Percentiles rank a stretch among this genome's conserved stretches.
Conservation (phyloP, 2,888 invertebrate genomes). For the Nomada fucata region DNA sequence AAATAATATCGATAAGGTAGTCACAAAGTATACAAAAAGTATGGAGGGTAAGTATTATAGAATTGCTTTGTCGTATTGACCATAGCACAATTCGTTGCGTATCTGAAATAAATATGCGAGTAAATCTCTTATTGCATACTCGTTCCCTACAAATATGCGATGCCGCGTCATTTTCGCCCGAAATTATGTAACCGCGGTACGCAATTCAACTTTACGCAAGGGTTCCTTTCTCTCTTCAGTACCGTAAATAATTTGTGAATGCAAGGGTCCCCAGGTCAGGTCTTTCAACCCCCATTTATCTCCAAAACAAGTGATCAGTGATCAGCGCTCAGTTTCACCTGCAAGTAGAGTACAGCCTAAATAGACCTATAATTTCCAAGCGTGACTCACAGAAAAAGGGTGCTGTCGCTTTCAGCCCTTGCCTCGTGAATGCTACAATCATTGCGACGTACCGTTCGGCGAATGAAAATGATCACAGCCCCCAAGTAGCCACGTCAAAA, state of each 20-base stretch:
- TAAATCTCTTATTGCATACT: too few species aligned
- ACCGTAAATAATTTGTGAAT: neutral
- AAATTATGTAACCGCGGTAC: too few species aligned
- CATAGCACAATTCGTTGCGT: too few species aligned
- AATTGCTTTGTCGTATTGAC: too few species aligned
- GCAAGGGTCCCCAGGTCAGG: neutral
- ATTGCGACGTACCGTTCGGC: neutral
- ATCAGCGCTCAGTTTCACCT: constrained; percentile 3
- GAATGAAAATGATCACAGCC: constrained; percentile 1
- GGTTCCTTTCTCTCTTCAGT: too few species aligned
- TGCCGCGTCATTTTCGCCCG: too few species aligned
- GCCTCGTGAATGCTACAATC: neutral
- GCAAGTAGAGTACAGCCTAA: neutral
- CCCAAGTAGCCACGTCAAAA: neutral
- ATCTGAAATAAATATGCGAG: too few species aligned
- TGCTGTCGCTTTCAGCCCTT: neutral
- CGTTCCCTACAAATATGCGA: too few species aligned
- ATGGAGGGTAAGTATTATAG: too few species aligned
- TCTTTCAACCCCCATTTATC: constrained; percentile 1
- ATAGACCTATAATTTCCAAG: constrained; percentile 11
- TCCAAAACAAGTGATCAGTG: constrained; percentile 13
- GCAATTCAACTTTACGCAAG: too few species aligned
- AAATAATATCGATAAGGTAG: too few species aligned
- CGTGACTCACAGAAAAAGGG: constrained; percentile 14
- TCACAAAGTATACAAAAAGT: too few species aligned